Evolutionary conservation across 2,888 invertebrate species (phyloP).

Genomic region (Polydesmus complanatus): DNA sequence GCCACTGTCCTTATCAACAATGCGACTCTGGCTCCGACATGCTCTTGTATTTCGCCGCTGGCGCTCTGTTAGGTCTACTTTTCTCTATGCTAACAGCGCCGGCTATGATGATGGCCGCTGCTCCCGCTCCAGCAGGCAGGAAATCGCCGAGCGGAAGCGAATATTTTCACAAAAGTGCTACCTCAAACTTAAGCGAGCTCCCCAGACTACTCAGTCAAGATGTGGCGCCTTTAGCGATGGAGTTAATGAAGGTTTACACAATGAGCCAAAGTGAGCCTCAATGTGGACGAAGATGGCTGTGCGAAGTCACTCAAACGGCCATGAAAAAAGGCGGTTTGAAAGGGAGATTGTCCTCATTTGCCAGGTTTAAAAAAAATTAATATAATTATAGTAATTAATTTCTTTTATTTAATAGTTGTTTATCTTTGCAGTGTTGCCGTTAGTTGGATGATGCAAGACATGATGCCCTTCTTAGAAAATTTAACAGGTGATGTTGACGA

Average conservation of each 20-base stretch:
- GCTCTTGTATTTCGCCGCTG: neutral
- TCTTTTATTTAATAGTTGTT: neutral
- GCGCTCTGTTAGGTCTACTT: neutral
- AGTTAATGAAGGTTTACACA: slow-evolving; percentile 11
- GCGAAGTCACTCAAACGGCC: slow-evolving; percentile 7
- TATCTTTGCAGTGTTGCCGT: slow-evolving; percentile 12
- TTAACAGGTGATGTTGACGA: neutral
- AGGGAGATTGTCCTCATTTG: slow-evolving; percentile 5
- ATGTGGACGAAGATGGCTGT: slow-evolving; percentile 10
- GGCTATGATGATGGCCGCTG: neutral
- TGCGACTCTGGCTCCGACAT: neutral
- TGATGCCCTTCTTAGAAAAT: slow-evolving; percentile 11
- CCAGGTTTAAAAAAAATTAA: slow-evolving; percentile 2
- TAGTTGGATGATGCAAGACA: slow-evolving; percentile 10
- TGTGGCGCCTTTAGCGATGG: slow-evolving; percentile 9
- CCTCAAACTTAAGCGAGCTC: neutral
- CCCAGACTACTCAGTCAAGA: slow-evolving; percentile 1
- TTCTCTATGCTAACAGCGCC: neutral
- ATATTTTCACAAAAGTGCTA: too few relatives aligned
- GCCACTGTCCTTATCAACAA: neutral
- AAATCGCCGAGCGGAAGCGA: neutral
- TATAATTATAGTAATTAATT: neutral
- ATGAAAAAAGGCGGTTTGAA: slow-evolving; percentile 2
- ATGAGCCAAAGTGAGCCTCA: slow-evolving; percentile 6
- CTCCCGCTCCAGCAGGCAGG: neutral